Evolutionary conservation across 2,888 invertebrate species (phyloP).

Genomic region (Xanthia icteritia): DNA sequence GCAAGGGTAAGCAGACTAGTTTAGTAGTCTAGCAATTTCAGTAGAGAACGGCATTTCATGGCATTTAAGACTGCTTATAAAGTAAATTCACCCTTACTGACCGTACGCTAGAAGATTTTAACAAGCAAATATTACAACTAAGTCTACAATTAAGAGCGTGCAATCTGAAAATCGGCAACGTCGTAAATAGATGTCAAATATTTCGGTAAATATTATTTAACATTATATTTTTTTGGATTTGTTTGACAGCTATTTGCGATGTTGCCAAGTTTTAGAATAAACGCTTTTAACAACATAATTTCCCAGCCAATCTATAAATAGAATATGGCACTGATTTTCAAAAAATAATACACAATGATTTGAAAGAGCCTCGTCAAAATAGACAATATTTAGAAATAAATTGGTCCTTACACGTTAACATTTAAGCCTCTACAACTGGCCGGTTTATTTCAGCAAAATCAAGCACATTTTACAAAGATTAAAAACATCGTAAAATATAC

Average conservation of each 20-base stretch:
- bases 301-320: slow-evolving; percentile 58
- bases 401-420: slow-evolving; percentile 54
- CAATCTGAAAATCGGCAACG: too few species aligned
- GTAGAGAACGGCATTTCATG: not conserved
- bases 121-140: slow-evolving; percentile 37
- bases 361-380: slow-evolving; percentile 59
- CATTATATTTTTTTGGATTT: too few species aligned
- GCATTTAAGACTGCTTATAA: not conserved
- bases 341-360: slow-evolving; percentile 44
- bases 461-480: slow-evolving; percentile 5
- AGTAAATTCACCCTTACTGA: not conserved
- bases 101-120: not conserved
- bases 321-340: slow-evolving; percentile 66
- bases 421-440: slow-evolving; percentile 66
- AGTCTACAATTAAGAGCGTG: not conserved
- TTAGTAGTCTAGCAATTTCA: not conserved
- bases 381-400: slow-evolving; percentile 27
- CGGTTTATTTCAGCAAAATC: slow-evolving; percentile 8
- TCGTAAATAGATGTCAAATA: too few species aligned
- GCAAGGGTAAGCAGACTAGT: not conserved
- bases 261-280: too few species aligned
- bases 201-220: too few species aligned
- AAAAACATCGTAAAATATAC: not conserved
- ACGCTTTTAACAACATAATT: slow-evolving; percentile 20
- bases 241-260: too few species aligned